Conservation (phyloP, 2,888 invertebrate species). For the Dyspetes luteomarginatus region DNA sequence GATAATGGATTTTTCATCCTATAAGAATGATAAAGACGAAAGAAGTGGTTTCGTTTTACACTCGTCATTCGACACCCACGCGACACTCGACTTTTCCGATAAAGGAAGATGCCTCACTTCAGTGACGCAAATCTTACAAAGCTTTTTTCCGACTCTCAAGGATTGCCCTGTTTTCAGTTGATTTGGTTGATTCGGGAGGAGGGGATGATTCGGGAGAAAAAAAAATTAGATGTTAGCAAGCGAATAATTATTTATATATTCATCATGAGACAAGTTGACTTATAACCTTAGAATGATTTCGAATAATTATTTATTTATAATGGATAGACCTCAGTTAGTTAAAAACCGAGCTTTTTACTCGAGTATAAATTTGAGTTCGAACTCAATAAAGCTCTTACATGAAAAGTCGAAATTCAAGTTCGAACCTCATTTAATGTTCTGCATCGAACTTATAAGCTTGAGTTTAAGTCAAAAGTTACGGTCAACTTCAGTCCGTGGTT, state of each 20-base stretch:
- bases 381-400: no score
- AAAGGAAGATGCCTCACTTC: background rate
- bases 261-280: no score
- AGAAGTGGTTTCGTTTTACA: conserved; percentile 31
- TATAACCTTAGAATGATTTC: no score
- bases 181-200: background rate
- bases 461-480: no score
- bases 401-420: no score
- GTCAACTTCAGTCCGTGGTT: no score
- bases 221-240: background rate
- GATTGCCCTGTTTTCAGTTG: background rate
- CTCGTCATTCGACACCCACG: conserved; percentile 10
- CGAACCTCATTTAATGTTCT: no score
- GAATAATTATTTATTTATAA: no score
- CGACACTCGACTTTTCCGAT: background rate
- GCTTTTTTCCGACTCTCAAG: background rate
- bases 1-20: conserved; percentile 41
- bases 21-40: background rate
- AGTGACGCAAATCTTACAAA: conserved; percentile 8
- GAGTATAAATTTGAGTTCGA: no score
- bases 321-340: no score
- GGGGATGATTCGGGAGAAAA: background rate
- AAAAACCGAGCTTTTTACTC: no score
- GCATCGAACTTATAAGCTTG: no score
- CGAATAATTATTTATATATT: background rate